Base-by-base conservation (phyloP, 2,888 invertebrate species). In the Synergus umbraculus region DNA sequence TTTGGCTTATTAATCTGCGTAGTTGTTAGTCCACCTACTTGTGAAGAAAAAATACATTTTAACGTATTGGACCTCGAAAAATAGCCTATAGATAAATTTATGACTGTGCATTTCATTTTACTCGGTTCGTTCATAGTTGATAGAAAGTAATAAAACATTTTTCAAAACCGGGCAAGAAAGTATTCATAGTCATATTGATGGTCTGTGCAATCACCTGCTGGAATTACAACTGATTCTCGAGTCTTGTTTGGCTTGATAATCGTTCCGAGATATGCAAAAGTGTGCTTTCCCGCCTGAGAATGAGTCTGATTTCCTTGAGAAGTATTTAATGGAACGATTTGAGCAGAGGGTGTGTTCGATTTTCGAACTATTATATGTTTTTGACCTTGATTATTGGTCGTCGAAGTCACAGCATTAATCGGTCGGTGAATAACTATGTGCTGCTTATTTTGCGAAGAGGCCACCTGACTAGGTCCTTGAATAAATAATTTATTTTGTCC, bases 241-340 rank as follows among this genome's bases (percentile, higher is more conserved):
- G 89, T 84, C 77, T 90, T 91, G 79, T 90, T 90, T 15, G 90
- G 90, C 80, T 92, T 92, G 76, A 92, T 90, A 58, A 92, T 87
- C 37, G 91, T 92, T 18, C 91, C 91, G 43, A 92, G 85, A 86
- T 91, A 92, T 2, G 92, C 91, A 81, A 92, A 90, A 4, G 92
- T 89, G 81, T 92, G 92, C 81, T 92, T 92, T 76, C 89, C 90
- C 44, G 88, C 77, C 77, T 89, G 89, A 18, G 88, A 87, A 81
- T 89, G 89, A 15, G 86, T 79, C 46, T 87, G 88, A 85, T 86
- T 91, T 58, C 87, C 87, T 79, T 89, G 88, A 64, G 88, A 79
- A 13, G 90, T 85, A 84, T 86, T 89, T 66, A 92, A 82, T 60
- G 91, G 91, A 81, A 92, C 87, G 69, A 92, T 92, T 86, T 92